phyloP scores from a whole-genome alignment of 2,113 vertebrate species.

The Tupaia tana region DNA sequence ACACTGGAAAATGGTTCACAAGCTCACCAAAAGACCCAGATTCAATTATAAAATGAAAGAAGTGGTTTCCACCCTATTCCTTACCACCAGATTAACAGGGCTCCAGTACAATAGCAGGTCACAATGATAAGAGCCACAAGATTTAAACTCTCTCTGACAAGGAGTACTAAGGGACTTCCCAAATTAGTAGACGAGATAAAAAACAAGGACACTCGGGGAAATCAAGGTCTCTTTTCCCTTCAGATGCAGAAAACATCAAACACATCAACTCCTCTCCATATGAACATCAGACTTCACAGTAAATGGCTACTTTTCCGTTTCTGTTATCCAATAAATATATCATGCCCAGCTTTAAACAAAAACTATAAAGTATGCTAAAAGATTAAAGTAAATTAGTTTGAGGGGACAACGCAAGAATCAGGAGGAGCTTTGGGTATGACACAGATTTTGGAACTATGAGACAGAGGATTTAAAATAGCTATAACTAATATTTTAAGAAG shows the following conservation, averaged over 20 bases:
- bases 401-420: not conserved
- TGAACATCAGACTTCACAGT: not conserved
- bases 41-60: not conserved
- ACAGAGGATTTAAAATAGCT: not conserved
- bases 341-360: not conserved
- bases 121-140: not conserved
- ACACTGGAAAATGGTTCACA: not conserved
- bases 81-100: not conserved
- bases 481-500: not conserved
- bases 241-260: not conserved
- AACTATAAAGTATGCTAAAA: not conserved
- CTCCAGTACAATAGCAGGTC: not conserved
- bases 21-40: not conserved
- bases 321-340: not conserved
- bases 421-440: not conserved
- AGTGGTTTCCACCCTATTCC: not conserved
- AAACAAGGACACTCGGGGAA: not conserved
- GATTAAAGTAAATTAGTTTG: not conserved
- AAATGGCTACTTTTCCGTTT: not conserved
- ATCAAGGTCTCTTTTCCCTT: not conserved
- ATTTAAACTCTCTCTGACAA: not conserved
- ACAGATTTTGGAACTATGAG: not conserved
- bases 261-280: not conserved
- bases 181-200: not conserved
- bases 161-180: not conserved